Evolutionary conservation across 2,113 vertebrate genomes (phyloP).

Genomic region (Trachemys scripta): DNA sequence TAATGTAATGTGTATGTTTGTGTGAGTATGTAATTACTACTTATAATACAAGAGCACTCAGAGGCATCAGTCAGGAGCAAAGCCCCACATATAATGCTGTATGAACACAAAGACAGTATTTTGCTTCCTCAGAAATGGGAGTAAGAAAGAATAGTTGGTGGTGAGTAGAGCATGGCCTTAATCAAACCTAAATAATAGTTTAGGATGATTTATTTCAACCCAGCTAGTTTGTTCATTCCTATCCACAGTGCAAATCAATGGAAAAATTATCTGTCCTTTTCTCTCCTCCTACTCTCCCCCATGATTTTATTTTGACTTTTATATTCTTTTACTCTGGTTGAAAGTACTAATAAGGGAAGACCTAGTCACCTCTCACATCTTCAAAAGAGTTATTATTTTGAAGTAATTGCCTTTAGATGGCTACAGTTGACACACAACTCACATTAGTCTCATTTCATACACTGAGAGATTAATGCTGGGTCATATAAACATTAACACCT

Average conservation of each 20-base stretch:
- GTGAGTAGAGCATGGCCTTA: neutral
- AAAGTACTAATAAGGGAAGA: neutral
- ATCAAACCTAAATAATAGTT: neutral
- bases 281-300: fast-evolving
- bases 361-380: neutral
- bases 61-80: neutral
- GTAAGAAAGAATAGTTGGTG: neutral
- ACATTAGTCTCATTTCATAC: neutral
- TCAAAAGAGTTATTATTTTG: neutral
- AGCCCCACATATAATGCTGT: neutral
- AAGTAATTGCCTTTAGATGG: neutral
- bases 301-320: neutral
- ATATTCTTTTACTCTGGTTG: neutral
- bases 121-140: neutral
- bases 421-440: neutral
- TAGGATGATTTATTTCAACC: constrained; percentile 11
- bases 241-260: neutral
- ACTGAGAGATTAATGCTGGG: neutral
- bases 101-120: neutral
- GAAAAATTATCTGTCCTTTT: neutral
- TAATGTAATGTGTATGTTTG: neutral
- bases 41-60: fast-evolving
- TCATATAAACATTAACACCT: neutral
- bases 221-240: neutral
- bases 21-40: neutral